Evolutionary conservation across 2,113 vertebrate species (phyloP), one percentile per base, ranked within the genome.

Genomic region (Aphelocoma coerulescens): DNA sequence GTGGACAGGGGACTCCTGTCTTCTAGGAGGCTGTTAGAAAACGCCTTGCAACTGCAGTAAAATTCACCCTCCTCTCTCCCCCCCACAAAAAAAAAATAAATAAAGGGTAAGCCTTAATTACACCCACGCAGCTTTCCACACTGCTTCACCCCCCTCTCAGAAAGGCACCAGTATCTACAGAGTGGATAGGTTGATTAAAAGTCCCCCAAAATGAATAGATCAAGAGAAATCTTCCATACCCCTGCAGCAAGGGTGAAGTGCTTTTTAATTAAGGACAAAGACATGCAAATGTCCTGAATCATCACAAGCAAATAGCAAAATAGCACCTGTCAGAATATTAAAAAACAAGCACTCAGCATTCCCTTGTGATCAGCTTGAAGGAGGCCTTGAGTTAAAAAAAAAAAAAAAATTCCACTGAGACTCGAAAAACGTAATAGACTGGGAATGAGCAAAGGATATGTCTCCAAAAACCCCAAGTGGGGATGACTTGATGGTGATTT

Each of bases 201-300:
- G 85, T 95, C 79, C 91, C 93, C 93, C 44, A 73, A 91, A 91
- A 88, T 44, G 65, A 93, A 78, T 3, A 91, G 88, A 93, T 90
- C 77, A 83, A 93, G 94, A 85, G 74, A 89, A 93, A 88, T 85
- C 88, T 96, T 91, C 93, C 76, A 59, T 92, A 81, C 49, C 92
- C 92, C 91, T 92, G 80, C 92, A 95, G 90, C 93, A 96, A 89
- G 89, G 93, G 94, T 97, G 95, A 95, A 92, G 86, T 92, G 91
- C 86, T 89, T 92, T 94, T 95, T 96, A 94, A 95, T 94, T 95
- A 96, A 94, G 96, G 95, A 96, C 90, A 95, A 96, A 97, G 95
- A 96, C 94, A 96, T 96, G 95, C 93, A 96, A 96, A 97, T 96
- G 74, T 96, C 92, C 94, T 95, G 90, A 96, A 95, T 96, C 93